Evolutionary conservation across 2,888 invertebrate genomes (phyloP).

Genomic region (Tachystola acroxantha): DNA sequence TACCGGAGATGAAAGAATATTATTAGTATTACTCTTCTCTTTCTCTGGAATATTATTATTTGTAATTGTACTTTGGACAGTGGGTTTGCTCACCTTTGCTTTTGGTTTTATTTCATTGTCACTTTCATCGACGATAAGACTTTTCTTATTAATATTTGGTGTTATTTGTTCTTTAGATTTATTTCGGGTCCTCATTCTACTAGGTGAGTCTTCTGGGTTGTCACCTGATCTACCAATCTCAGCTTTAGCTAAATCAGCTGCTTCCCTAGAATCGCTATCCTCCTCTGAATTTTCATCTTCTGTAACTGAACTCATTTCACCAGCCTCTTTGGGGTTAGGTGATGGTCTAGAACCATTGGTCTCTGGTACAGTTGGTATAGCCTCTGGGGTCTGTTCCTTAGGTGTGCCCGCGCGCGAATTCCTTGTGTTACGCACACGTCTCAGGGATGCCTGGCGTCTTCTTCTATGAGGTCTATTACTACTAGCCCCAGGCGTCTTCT

Average conservation of each 20-base stretch:
- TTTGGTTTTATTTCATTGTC: conserved; percentile 66
- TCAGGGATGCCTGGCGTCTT: conserved; percentile 90
- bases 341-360: conserved; percentile 79
- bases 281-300: conserved; percentile 96
- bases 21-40: too few species aligned
- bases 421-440: conserved; percentile 92
- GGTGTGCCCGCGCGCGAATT: conserved; percentile 90
- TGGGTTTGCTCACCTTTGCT: conserved; percentile 49
- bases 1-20: conserved; percentile 49
- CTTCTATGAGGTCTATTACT: conserved; percentile 96
- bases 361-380: conserved; percentile 68
- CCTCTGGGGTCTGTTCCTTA: conserved; percentile 84
- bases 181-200: conserved; percentile 93
- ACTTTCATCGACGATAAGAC: conserved; percentile 67
- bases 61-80: conserved; percentile 55
- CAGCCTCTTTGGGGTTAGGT: conserved; percentile 82
- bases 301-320: conserved; percentile 88
- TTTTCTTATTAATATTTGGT: conserved; percentile 62
- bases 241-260: conserved; percentile 88
- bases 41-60: conserved; percentile 63
- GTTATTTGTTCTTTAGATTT: conserved; percentile 86
- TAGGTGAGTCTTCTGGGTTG: conserved; percentile 89
- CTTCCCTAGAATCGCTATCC: conserved; percentile 95
- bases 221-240: conserved; percentile 86
- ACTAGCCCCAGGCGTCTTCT: conserved; percentile 98